Evolutionary conservation across 2,797 vertebrate species (phyloP).

Genomic region (Micropoecilia bifurca): DNA sequence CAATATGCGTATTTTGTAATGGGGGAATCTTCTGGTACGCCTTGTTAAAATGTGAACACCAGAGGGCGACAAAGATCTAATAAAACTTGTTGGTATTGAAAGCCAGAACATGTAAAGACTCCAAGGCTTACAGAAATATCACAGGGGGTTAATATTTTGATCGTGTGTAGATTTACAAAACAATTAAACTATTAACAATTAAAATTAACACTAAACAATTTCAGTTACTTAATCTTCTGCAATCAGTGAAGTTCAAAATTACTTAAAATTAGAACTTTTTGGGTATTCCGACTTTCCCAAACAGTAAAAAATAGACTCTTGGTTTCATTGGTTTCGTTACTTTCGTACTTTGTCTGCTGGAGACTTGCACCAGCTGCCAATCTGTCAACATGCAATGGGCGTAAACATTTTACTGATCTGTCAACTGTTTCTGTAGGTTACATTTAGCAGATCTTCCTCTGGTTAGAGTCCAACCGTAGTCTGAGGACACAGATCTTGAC

Average conservation of each 20-base stretch:
- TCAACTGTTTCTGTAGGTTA: not conserved
- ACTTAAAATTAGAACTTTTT: not conserved
- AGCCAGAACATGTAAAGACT: not conserved
- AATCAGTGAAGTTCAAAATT: not conserved
- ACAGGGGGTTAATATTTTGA: not conserved
- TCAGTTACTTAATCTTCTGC: not conserved
- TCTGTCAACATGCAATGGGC: not conserved
- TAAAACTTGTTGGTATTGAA: not conserved
- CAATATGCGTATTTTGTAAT: not conserved
- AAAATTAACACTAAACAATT: not conserved
- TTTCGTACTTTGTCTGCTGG: no score
- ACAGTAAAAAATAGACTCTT: not conserved
- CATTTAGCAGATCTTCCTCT: not conserved
- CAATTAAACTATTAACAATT: no score
- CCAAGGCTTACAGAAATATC: not conserved
- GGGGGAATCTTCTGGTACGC: not conserved
- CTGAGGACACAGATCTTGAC: not conserved
- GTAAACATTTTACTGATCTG: not conserved
- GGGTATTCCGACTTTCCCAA: not conserved
- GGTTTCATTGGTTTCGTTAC: not conserved
- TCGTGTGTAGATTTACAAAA: not conserved
- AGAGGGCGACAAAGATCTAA: conserved; percentile 4
- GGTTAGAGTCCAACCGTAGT: not conserved
- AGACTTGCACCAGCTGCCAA: not conserved
- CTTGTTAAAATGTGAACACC: not conserved